These are phyloP conservation scores for Drosophila prolongata DNA, from an alignment of 2,888 invertebrate genomes.

Conservation along the genomic window DNA sequence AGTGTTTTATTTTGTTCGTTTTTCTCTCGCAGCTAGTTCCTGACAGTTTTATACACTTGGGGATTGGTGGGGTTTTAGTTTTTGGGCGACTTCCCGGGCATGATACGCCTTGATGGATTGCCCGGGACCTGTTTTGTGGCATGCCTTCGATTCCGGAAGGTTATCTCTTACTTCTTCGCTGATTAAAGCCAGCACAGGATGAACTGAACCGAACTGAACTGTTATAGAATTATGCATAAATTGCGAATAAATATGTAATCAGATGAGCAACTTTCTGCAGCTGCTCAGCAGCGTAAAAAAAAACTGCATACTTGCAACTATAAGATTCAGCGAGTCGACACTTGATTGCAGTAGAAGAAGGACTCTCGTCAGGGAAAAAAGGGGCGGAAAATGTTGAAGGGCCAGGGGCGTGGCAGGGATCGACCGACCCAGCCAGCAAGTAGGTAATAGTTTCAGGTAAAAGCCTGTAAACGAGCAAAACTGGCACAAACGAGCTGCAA, in stretches of 20 bases:
- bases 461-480: slow-evolving; percentile 80
- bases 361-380: slow-evolving; percentile 51
- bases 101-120: slow-evolving; percentile 68
- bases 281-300: slow-evolving; percentile 61
- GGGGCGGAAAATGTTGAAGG: slow-evolving; percentile 8
- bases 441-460: slow-evolving; percentile 81
- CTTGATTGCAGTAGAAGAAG: slow-evolving; percentile 70
- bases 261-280: slow-evolving; percentile 72
- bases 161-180: slow-evolving; percentile 31
- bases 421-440: slow-evolving; percentile 61
- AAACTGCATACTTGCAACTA: slow-evolving; percentile 58
- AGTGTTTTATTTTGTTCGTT: slow-evolving; percentile 19
- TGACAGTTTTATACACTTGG: slow-evolving; percentile 66
- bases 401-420: slow-evolving; percentile 24
- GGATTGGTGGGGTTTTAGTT: slow-evolving; percentile 19
- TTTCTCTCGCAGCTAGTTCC: slow-evolving; percentile 41
- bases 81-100: slow-evolving; percentile 18
- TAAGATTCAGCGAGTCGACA: slow-evolving; percentile 68
- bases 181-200: slow-evolving; percentile 57
- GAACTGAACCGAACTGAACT: slow-evolving; percentile 51
- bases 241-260: slow-evolving; percentile 78
- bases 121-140: slow-evolving; percentile 33
- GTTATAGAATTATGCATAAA: slow-evolving; percentile 72
- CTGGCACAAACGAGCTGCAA: slow-evolving; percentile 78
- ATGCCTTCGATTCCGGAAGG: slow-evolving; percentile 17